Conservation (phyloP, 2,113 vertebrate species). For the Ia io region DNA sequence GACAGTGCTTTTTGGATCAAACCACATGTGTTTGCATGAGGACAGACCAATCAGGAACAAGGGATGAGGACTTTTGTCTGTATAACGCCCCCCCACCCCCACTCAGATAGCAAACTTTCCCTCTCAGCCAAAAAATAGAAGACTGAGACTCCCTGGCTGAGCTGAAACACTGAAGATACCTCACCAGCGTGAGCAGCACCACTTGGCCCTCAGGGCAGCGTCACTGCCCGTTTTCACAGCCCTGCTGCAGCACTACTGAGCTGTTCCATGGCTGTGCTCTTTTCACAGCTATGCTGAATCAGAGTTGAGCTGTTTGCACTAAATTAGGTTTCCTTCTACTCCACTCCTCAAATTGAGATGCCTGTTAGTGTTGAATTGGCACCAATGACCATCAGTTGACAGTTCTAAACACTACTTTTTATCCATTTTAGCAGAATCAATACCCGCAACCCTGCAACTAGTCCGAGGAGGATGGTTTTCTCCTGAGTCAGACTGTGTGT, state of each 20-base stretch:
- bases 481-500: neutral
- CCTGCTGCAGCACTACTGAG: neutral
- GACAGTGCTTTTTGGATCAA: neutral
- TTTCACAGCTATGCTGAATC: neutral
- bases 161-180: neutral
- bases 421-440: neutral
- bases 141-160: neutral
- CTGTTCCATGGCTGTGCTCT: neutral
- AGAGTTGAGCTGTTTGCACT: neutral
- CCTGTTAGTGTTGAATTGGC: neutral
- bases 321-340: neutral
- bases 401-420: neutral
- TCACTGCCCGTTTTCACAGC: neutral
- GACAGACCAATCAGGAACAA: neutral
- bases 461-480: neutral
- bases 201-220: neutral
- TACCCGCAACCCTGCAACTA: neutral
- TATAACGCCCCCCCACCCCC: neutral
- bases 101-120: neutral
- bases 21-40: neutral
- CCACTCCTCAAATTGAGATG: neutral
- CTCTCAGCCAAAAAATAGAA: neutral
- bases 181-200: neutral
- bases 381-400: neutral
- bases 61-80: neutral